phyloP scores from a whole-genome alignment of 2,113 vertebrate genomes.

The Lophura nycthemera region DNA sequence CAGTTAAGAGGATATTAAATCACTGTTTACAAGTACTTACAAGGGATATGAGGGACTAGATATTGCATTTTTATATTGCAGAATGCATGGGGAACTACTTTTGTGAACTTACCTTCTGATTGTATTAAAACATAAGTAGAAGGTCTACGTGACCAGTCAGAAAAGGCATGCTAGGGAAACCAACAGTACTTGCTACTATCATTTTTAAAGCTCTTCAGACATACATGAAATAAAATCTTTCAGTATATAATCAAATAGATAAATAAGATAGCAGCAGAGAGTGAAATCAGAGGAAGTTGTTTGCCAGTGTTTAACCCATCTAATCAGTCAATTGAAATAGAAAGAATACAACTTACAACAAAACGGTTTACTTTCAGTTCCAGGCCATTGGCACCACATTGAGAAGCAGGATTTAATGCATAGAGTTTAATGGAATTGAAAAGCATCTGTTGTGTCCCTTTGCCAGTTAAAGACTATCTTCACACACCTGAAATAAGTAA shows the following conservation, averaged over 20 bases:
- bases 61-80: background rate
- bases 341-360: background rate
- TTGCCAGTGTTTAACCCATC: background rate
- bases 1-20: slow-evolving; percentile 10
- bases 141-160: background rate
- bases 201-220: background rate
- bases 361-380: background rate
- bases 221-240: background rate
- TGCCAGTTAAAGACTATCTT: background rate
- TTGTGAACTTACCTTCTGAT: background rate
- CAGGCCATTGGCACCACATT: background rate
- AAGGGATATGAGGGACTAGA: background rate
- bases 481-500: background rate
- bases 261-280: background rate
- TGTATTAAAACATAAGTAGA: background rate
- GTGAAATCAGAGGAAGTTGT: background rate
- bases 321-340: background rate
- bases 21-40: slow-evolving; percentile 14
- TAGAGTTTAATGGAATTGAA: background rate
- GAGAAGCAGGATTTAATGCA: background rate
- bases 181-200: background rate
- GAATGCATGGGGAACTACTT: background rate
- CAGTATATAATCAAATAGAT: background rate
- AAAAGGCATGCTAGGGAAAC: background rate
- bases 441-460: background rate